Evolutionary conservation across 2,888 invertebrate genomes (phyloP), one percentile per base, ranked within the genome.

Genomic region (Hymenopus coronatus): DNA sequence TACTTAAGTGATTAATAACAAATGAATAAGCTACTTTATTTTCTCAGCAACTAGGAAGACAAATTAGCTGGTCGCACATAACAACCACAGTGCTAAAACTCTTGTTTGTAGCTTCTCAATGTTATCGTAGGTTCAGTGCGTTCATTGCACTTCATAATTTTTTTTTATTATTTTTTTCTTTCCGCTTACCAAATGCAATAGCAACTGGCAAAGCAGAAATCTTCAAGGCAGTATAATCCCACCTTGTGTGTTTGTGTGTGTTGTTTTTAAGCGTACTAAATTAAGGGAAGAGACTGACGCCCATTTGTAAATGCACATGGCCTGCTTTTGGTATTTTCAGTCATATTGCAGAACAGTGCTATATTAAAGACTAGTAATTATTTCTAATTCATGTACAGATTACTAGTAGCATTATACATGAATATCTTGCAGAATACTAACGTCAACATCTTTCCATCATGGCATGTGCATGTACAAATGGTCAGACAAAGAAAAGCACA

Each of bases 41-140:
- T 88, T 88, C 83, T 90, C 90, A 90, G 91, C 90, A 91, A 90
- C 91, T 91, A 91, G 91, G 91, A 91, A 91, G 91, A 91, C 91
- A 89, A 90, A 90, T 88, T 85, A 89, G 86, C 88, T 89, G 89
- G 54, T 89, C 85, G 54, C 87, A 54, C 83, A 40, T 85, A 89
- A 87, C 90, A 85, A 88, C 88, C 88, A 86, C 54, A 88, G 46
- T 54, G 82, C 81, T 84, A 86, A 82, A 87, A 46, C 54, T 54
- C 25, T 40, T 70, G 20, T 25, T 87, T 82, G 87, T 87, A 87
- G 87, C 87, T 87, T 82, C 82, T 87, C 82, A 28, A 81, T 86
- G 86, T 86, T 85, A 85, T 84, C 88, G 30, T 30, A 28, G 84
- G 54, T 70, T 70, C 54, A 85, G n/a, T 84, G 27, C 84, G 70